A percentile compares a stretch with the other conserved stretches of the same genome.
phyloP scores from a whole-genome alignment of 2,797 vertebrate species.

The Acanthurus tractus region DNA sequence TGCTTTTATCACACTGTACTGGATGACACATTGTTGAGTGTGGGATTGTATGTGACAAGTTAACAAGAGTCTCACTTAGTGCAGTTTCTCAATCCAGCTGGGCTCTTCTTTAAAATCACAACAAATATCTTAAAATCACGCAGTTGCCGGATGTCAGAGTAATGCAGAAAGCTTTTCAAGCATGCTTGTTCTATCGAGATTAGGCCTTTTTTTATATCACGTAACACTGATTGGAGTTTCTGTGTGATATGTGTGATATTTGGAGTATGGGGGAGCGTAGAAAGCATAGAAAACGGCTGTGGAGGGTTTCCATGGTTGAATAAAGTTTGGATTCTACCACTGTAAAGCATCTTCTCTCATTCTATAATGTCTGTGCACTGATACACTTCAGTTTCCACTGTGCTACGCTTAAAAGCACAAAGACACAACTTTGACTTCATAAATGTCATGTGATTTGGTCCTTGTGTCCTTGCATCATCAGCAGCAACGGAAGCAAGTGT shows the following conservation, averaged over 20 bases:
- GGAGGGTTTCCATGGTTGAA: neutral
- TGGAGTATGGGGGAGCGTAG: neutral
- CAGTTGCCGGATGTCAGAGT: neutral
- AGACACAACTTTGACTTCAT: neutral
- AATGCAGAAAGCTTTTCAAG: neutral
- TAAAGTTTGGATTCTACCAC: neutral
- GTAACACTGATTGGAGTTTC: neutral
- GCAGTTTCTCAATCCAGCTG: neutral
- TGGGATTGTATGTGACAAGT: neutral
- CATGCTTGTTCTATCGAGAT: neutral
- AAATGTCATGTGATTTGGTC: neutral
- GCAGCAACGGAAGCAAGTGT: neutral
- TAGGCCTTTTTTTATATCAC: too few species aligned
- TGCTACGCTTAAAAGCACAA: neutral
- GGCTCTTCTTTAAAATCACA: neutral
- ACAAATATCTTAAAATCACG: neutral
- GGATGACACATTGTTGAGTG: slow-evolving; percentile 1
- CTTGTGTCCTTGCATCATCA: neutral
- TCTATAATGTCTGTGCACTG: neutral
- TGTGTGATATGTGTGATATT: neutral
- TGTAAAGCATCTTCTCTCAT: neutral
- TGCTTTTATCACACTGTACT: slow-evolving; percentile 17
- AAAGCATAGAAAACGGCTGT: neutral
- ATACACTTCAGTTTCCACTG: neutral
- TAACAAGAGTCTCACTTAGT: neutral